Base-by-base conservation (phyloP, 2,797 vertebrate species). In the Tragelaphus oryx region DNA sequence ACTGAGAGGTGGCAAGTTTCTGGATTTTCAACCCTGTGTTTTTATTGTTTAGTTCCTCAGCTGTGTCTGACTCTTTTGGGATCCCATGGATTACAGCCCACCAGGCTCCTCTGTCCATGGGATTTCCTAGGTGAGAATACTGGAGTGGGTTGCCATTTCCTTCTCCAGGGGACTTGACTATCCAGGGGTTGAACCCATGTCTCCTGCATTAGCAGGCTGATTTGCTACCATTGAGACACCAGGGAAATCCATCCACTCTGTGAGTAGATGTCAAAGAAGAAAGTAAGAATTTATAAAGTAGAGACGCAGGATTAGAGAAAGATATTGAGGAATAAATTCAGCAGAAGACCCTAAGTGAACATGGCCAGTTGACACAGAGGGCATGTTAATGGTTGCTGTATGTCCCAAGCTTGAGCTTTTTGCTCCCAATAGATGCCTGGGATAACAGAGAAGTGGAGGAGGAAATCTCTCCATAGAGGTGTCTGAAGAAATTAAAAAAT, bases 401-500 rank as follows among this genome's bases (percentile, higher is more conserved):
- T 57, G 4, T 57, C 33, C 68, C 16, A 89, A 20, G 18, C 44
- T 59, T 74, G 65, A 96, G 24, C 30, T 87, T 41, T 87, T 82
- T 92, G 59, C 41, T 93, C 41, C 28, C 1, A 20, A 57, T 9
- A 79, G n/a, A n/a, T 94, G 50, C 76, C 52, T 84, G 68, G 52
- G 30, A 74, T 52, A 94, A 95, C 48, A 86, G 54, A 81, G 80
- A 68, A 48, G 80, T 87, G 44, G 78, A 86, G 93, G 88, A 94
- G 28, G 46, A 97, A 93, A 88, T 91, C 8, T 95, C 28, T 71
- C 86, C 14, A 8, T 22, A 95, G 76, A 52, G 55, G 13, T 95
- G 91, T 91, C 54, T 68, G n/a, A 79, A 94, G 71, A 95, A 92
- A 87, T 82, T 79, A n/a, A 75, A 93, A 79, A 75, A 30, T 6